Conservation (phyloP, 2,113 vertebrate species). For the Zosterops pallidus region DNA sequence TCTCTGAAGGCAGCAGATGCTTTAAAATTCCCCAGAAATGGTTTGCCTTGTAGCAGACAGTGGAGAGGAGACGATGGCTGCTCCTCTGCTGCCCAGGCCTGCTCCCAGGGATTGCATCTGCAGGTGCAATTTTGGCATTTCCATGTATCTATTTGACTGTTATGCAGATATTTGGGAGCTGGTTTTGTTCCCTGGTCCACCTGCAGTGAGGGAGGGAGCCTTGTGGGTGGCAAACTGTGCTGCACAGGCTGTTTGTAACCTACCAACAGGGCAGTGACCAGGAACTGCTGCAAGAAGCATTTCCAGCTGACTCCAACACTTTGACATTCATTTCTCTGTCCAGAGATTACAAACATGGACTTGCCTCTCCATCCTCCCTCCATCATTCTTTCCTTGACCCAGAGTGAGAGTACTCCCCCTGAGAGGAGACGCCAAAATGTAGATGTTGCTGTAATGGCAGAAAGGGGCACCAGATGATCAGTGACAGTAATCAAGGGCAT, state of each 20-base stretch:
- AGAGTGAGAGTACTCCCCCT: neutral
- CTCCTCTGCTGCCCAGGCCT: neutral
- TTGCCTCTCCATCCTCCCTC: neutral
- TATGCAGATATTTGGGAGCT: neutral
- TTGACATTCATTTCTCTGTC: neutral
- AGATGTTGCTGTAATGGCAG: neutral
- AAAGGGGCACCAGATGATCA: neutral
- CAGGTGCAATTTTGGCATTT: neutral
- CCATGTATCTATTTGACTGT: neutral
- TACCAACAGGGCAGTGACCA: neutral
- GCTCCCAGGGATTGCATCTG: neutral
- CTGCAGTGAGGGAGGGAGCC: neutral
- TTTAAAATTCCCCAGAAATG: conserved; percentile 30
- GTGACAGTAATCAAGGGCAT: fast-evolving
- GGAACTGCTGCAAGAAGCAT: neutral
- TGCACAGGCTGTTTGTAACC: neutral
- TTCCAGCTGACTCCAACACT: neutral
- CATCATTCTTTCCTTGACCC: fast-evolving
- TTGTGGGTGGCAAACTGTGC: neutral
- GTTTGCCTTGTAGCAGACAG: neutral
- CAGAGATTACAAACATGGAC: neutral
- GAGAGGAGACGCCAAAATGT: neutral
- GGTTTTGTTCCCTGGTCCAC: neutral
- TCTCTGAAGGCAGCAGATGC: neutral
- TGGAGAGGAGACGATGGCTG: neutral